Evolutionary conservation across 1,140 invertebrate species (phyloP).

Genomic region (Drosophila nikananu): DNA sequence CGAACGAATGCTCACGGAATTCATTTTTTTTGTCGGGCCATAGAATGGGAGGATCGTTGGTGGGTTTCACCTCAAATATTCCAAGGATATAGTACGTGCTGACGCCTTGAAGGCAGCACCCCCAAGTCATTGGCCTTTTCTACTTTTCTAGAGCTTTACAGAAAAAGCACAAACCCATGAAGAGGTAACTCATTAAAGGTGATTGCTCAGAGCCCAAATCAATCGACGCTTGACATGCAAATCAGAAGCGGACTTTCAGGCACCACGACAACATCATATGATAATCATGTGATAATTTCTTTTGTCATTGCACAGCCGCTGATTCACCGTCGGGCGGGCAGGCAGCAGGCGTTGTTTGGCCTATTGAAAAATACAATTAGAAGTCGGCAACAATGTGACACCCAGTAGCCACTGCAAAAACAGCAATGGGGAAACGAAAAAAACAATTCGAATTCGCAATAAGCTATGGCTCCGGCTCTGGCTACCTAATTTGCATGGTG

Average conservation of each 20-base stretch:
- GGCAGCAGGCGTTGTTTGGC: slow-evolving; percentile 7
- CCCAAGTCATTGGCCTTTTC: slow-evolving; percentile 70
- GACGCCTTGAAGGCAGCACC: slow-evolving; percentile 16
- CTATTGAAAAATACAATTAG: slow-evolving; percentile 67
- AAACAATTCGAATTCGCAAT: slow-evolving; percentile 63
- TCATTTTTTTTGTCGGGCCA: slow-evolving; percentile 21
- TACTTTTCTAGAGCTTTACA: not conserved
- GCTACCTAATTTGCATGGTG: slow-evolving; percentile 67
- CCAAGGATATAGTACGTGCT: slow-evolving; percentile 29
- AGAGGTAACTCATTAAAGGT: slow-evolving; percentile 16
- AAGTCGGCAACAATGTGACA: slow-evolving; percentile 41
- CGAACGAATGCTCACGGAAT: slow-evolving; percentile 17
- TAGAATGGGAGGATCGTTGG: not conserved
- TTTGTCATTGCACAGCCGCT: slow-evolving; percentile 32
- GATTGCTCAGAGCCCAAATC: slow-evolving; percentile 19
- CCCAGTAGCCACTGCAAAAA: slow-evolving; percentile 1
- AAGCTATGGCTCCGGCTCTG: slow-evolving; percentile 29
- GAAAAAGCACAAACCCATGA: not conserved
- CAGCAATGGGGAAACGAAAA: slow-evolving; percentile 15
- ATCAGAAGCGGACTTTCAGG: slow-evolving; percentile 12
- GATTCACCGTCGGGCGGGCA: slow-evolving; percentile 46
- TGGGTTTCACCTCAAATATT: slow-evolving; percentile 43
- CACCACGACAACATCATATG: slow-evolving; percentile 46
- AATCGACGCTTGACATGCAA: slow-evolving; percentile 32
- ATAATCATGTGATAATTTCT: slow-evolving; percentile 76